Evolutionary conservation across 2,888 invertebrate genomes (phyloP).

Genomic region (Seira ritae): DNA sequence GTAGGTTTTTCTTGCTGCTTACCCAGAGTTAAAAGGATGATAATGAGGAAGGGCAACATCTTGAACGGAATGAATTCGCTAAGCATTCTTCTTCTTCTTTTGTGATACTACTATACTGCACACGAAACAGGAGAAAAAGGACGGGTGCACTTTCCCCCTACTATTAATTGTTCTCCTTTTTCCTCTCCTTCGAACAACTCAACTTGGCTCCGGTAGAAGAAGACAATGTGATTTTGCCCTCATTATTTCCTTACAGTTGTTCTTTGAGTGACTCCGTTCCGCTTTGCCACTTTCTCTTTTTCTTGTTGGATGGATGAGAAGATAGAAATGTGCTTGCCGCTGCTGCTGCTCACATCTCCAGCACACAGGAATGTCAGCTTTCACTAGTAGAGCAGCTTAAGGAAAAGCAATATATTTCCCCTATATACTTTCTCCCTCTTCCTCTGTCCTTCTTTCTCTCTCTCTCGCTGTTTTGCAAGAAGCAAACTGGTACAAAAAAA

Average conservation of each 20-base stretch:
- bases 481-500: neutral
- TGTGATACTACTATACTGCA: neutral
- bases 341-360: no score
- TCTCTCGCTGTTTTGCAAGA: neutral
- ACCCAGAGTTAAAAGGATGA: conserved; percentile 65
- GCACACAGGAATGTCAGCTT: conserved; percentile 14
- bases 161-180: neutral
- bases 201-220: conserved; percentile 25
- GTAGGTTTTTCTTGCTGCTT: conserved; percentile 34
- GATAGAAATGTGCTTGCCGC: conserved; percentile 25
- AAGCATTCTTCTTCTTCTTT: conserved; percentile 38
- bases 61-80: conserved; percentile 50
- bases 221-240: conserved; percentile 50
- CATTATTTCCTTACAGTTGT: conserved; percentile 61
- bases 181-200: conserved; percentile 25
- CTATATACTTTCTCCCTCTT: no score
- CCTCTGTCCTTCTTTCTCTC: neutral
- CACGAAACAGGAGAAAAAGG: neutral
- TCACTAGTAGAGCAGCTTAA: neutral
- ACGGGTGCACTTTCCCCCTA: conserved; percentile 37
- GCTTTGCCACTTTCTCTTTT: conserved; percentile 43
- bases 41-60: conserved; percentile 63
- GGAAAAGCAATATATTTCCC: neutral
- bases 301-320: conserved; percentile 33
- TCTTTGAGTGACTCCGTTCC: conserved; percentile 40